phyloP scores from a whole-genome alignment of 2,797 vertebrate species.

The Enteromius radiatus region DNA sequence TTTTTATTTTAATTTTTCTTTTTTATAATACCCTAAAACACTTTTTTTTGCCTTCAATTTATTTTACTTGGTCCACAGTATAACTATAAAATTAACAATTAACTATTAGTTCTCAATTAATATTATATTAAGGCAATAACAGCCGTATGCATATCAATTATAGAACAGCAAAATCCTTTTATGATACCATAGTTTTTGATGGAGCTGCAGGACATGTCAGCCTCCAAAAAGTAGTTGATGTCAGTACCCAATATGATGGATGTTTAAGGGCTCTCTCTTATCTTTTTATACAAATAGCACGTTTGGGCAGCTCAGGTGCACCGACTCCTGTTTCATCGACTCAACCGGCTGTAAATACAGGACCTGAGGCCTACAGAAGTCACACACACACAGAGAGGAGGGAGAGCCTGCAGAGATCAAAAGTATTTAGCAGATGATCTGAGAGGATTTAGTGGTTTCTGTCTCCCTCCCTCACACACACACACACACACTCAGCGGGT shows the following conservation, averaged over 20 bases:
- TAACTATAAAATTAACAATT: neutral
- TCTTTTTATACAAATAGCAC: conserved; percentile 77
- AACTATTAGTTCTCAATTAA: neutral
- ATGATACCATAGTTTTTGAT: neutral
- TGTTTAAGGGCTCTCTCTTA: conserved; percentile 1
- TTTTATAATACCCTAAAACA: neutral
- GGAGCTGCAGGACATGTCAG: neutral
- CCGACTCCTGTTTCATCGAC: conserved; percentile 90
- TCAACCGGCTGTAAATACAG: conserved; percentile 96
- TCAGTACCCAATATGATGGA: neutral
- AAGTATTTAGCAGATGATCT: conserved; percentile 16
- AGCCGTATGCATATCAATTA: neutral
- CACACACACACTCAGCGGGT: neutral
- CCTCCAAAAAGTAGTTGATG: neutral
- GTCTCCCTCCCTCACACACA: neutral
- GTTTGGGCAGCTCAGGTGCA: conserved; percentile 90
- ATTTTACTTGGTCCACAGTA: neutral
- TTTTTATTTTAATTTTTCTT: too few species aligned
- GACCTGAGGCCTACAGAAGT: conserved; percentile 80
- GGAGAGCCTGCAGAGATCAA: conserved; percentile 29
- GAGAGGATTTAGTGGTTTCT: conserved; percentile 18
- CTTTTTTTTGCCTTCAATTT: neutral
- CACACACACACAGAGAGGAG: neutral
- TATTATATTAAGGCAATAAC: neutral
- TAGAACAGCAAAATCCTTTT: neutral